Conservation (phyloP, 2,113 vertebrate genomes). For the Plectropomus leopardus region DNA sequence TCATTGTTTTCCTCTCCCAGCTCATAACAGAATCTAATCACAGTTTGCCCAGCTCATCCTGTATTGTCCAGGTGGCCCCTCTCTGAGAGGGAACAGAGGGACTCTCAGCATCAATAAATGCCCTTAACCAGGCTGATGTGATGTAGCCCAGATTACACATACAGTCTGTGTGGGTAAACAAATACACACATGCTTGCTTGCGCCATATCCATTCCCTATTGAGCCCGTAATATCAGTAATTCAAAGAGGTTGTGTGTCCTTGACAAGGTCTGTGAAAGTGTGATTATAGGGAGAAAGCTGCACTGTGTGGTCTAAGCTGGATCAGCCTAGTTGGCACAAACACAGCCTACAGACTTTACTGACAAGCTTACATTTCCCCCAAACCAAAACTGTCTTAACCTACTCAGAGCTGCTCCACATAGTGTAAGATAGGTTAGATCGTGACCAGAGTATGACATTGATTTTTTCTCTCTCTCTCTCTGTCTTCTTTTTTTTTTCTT, state of each 20-base stretch:
- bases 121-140: conserved; percentile 68
- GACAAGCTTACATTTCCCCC: conserved; percentile 52
- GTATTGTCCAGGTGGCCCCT: conserved; percentile 75
- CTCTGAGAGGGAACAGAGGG: conserved; percentile 53
- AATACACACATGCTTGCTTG: conserved; percentile 2
- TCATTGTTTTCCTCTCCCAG: conserved; percentile 60
- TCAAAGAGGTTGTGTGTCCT: conserved; percentile 52
- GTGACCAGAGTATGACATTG: conserved; percentile 20
- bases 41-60: conserved; percentile 56
- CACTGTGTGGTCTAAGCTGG: conserved; percentile 59
- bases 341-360: conserved; percentile 48
- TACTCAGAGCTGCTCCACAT: conserved; percentile 21
- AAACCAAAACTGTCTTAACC: conserved; percentile 46
- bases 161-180: conserved; percentile 19
- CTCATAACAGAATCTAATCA: conserved; percentile 78
- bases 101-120: conserved; percentile 68
- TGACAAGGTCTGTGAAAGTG: conserved; percentile 55
- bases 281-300: conserved; percentile 55
- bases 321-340: conserved; percentile 57
- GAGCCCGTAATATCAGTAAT: conserved; percentile 48
- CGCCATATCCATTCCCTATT: conserved; percentile 31
- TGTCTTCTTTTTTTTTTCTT: too few relatives aligned
- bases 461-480: conserved; percentile 12
- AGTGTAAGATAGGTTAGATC: conserved; percentile 34
- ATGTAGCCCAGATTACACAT: conserved; percentile 66